Base-by-base conservation (phyloP, 2,888 invertebrate genomes). In the Caenorhabditis uteleia region DNA sequence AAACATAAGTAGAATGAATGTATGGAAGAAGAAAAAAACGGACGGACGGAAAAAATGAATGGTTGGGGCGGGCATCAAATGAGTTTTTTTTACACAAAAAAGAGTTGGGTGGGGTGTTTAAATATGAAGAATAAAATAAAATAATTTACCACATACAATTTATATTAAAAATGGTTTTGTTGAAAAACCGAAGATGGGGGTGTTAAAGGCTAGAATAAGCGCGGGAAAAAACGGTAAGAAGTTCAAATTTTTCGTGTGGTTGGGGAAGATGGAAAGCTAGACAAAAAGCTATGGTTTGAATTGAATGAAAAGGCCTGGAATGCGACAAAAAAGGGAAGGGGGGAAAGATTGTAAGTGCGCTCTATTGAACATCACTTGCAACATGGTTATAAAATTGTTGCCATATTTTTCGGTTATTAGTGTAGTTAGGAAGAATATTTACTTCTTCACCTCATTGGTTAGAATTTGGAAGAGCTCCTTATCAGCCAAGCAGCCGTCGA, bases 391-490 rank as follows among this genome's bases (percentile, higher is more conserved):
- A 45, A 33, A 25, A 33, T 26, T 45, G 29, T 5, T 18, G 36
- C 18, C 16, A 36, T 36, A 20, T 36, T 36, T 36, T 16, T 36
- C 18, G 36, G 20, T 36, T 36, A 20, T 36, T n/a, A n/a, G n/a
- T n/a, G n/a, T n/a, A n/a, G n/a, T 36, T 36, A 20, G 16, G 36
- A 20, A 7, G 16, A 4, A 12, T 3, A n/a, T 38, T 48, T 70
- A 78, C 69, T 78, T 79, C 66, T 80, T 79, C 60, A 79, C 80
- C 70, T 83, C 83, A 62, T 83, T 83, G 36, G 83, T 83, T 36
- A 83, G 69, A 48, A 83, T 83, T 70, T 83, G 83, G 79, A 83
- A 83, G 48, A 83, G 78, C 59, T 83, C 83, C 74, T 83, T 83
- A 65, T 83, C 83, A 33, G 82, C 83, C 29, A 83, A 70, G 54